A percentile compares a stretch with the other conserved stretches of the same genome.
These are phyloP conservation scores for Phodopus roborovskii DNA, from an alignment of 2,113 vertebrate species.

Conservation along the genomic window DNA sequence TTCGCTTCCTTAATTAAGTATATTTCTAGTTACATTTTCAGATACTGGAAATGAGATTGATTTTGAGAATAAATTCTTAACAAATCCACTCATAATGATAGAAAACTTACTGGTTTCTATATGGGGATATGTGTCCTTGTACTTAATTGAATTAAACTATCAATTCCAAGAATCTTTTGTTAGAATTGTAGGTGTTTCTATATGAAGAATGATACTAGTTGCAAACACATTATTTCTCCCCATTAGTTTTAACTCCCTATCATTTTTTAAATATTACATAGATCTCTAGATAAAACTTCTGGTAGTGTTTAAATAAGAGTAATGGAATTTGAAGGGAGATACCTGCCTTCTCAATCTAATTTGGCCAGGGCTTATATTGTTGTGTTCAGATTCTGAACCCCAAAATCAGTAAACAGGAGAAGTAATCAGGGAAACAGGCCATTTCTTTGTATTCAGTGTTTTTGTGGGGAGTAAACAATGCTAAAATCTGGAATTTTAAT, in stretches of 20 bases:
- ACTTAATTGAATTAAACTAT: neutral
- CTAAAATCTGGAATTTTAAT: neutral
- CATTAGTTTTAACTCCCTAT: neutral
- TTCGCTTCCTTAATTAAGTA: neutral
- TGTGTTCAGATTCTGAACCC: neutral
- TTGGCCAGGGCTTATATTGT: neutral
- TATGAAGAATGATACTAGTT: neutral
- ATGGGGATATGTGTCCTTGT: neutral
- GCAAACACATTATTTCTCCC: neutral
- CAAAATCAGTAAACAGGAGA: neutral
- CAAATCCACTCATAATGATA: neutral
- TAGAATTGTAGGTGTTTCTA: neutral
- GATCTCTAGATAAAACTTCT: neutral
- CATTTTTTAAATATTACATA: neutral
- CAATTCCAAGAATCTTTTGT: neutral
- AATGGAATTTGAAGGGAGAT: neutral
- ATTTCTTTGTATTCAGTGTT: neutral
- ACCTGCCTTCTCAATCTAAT: neutral
- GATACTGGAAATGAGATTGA: neutral
- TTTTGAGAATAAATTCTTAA: neutral
- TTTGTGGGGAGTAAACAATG: neutral
- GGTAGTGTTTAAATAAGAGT: neutral
- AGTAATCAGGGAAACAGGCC: neutral
- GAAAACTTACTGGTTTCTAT: neutral
- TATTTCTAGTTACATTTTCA: neutral